Percentiles rank a stretch among this genome's conserved stretches.
These are phyloP conservation scores for Cantharis rustica DNA, from an alignment of 2,888 invertebrate genomes.

Conservation along the genomic window DNA sequence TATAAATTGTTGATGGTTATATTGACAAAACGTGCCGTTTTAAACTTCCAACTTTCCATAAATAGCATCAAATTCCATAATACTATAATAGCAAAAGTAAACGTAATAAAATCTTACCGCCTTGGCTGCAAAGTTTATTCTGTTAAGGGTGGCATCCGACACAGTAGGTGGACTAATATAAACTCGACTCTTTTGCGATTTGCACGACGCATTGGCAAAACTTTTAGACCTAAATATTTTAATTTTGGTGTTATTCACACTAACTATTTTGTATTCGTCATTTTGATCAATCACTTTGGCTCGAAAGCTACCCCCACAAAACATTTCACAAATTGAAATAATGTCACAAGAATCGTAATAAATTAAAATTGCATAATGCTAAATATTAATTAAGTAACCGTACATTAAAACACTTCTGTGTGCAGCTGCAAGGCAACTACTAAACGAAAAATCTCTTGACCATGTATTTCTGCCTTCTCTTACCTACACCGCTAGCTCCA, in stretches of 20 bases:
- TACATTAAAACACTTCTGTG: conserved; percentile 25
- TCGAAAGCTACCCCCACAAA: conserved; percentile 53
- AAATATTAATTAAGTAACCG: conserved; percentile 15
- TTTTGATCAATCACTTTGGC: conserved; percentile 48
- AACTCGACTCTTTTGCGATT: conserved; percentile 11
- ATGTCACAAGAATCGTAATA: background rate
- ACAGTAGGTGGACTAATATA: conserved; percentile 43
- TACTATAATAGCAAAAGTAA: background rate
- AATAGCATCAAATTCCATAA: background rate
- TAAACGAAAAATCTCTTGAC: conserved; percentile 43
- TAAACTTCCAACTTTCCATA: background rate
- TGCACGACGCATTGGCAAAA: conserved; percentile 16
- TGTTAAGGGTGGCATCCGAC: conserved; percentile 35
- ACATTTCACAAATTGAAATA: conserved; percentile 36
- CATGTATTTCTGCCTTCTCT: conserved; percentile 41
- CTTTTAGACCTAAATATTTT: conserved; percentile 47
- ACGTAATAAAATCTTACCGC: conserved; percentile 25
- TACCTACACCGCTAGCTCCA: conserved; percentile 36
- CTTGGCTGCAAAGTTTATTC: conserved; percentile 27
- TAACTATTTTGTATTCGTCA: conserved; percentile 49
- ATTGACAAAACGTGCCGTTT: background rate
- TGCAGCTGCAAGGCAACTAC: conserved; percentile 37
- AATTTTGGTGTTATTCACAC: conserved; percentile 46
- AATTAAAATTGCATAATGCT: conserved; percentile 11
- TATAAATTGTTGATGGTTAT: background rate